Conservation (phyloP, 2,888 invertebrate species). For the Parnassius glacialis region DNA sequence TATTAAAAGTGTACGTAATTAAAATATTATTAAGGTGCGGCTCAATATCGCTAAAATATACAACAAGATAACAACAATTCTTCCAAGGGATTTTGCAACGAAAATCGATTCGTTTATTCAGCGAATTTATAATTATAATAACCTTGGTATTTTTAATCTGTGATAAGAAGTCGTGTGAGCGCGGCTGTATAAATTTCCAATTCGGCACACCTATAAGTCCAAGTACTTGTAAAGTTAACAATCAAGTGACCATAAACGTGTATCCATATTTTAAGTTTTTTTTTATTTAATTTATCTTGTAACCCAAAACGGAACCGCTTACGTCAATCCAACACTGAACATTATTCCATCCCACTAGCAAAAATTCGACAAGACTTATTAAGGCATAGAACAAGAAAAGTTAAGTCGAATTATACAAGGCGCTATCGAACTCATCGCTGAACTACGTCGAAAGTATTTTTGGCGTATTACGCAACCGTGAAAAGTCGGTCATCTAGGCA, state of each 20-base stretch:
- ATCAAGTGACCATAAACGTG: slow-evolving; percentile 40
- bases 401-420: slow-evolving; percentile 1
- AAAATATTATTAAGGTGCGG: slow-evolving; percentile 17
- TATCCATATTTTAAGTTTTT: slow-evolving; percentile 40
- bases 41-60: slow-evolving; percentile 8
- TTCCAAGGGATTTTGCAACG: slow-evolving; percentile 10
- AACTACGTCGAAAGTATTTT: slow-evolving; percentile 45
- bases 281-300: slow-evolving; percentile 43
- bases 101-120: slow-evolving; percentile 10
- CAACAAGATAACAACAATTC: slow-evolving; percentile 25
- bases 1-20: slow-evolving; percentile 8
- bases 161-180: slow-evolving; percentile 24
- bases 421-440: slow-evolving; percentile 12
- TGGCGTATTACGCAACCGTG: slow-evolving; percentile 59
- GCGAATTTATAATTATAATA: slow-evolving; percentile 8
- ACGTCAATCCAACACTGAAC: slow-evolving; percentile 37
- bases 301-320: slow-evolving; percentile 39
- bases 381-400: slow-evolving; percentile 20
- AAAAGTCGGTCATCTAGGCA: slow-evolving; percentile 70
- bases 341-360: slow-evolving; percentile 10
- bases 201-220: slow-evolving; percentile 24
- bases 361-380: slow-evolving; percentile 14
- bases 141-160: slow-evolving; percentile 20
- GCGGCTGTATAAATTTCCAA: slow-evolving; percentile 16
- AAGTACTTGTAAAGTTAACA: slow-evolving; percentile 42